Conservation (phyloP, 2,888 invertebrate species). For the Odontocerum albicorne region DNA sequence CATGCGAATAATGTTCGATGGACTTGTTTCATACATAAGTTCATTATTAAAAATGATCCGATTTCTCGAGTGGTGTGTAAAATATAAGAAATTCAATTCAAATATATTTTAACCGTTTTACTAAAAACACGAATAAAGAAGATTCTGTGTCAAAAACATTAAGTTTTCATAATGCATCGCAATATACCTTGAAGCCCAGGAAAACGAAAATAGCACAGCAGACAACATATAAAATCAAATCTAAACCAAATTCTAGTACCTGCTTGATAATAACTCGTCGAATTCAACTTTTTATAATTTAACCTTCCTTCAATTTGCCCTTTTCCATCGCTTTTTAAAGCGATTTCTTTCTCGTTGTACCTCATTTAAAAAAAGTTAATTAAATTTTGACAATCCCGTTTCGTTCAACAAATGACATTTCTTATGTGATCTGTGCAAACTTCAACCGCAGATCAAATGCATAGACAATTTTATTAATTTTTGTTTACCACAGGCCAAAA, state of each 20-base stretch:
- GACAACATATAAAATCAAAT: background rate
- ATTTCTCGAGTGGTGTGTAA: background rate
- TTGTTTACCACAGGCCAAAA: too few species aligned
- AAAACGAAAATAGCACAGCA: constrained; percentile 10
- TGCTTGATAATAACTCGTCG: constrained; percentile 57
- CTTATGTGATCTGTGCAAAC: too few species aligned
- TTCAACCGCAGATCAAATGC: too few species aligned
- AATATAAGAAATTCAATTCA: background rate
- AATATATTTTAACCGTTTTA: background rate
- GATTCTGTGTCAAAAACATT: background rate
- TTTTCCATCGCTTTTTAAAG: constrained; percentile 62
- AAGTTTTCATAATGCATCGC: background rate
- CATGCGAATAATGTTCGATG: too few species aligned
- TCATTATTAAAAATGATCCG: too few species aligned
- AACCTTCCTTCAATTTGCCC: constrained; percentile 70
- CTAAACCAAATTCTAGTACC: constrained; percentile 41
- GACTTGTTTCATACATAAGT: too few species aligned
- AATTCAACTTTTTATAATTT: constrained; percentile 66
- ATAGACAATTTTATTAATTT: too few species aligned
- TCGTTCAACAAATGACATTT: too few species aligned
- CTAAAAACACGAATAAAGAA: background rate
- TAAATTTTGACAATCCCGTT: too few species aligned
- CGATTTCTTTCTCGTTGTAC: constrained; percentile 70
- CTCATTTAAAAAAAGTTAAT: constrained; percentile 68
- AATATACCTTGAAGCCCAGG: constrained; percentile 5